Percentiles rank a stretch among this genome's conserved stretches.
Conservation (phyloP, 2,888 invertebrate species). For the Polyommatus iphigenia region DNA sequence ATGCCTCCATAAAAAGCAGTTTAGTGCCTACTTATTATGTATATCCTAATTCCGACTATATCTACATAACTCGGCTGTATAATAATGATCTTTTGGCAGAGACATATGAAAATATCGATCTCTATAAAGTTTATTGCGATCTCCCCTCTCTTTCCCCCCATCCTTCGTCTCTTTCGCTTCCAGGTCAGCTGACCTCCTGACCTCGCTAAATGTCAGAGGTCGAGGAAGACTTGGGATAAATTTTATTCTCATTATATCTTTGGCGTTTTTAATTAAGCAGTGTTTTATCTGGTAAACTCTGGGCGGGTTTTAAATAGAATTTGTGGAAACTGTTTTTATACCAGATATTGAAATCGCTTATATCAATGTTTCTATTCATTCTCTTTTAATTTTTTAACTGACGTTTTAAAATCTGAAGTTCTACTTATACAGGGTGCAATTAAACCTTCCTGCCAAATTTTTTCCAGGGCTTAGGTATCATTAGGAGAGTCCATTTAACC, state of each 20-base stretch:
- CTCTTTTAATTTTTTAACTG: background rate
- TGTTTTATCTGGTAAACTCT: slow-evolving; percentile 3
- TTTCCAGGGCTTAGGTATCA: too few relatives aligned
- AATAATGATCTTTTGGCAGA: slow-evolving; percentile 4
- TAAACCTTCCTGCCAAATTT: too few relatives aligned
- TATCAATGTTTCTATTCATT: background rate
- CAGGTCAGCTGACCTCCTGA: slow-evolving; percentile 41
- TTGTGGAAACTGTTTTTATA: background rate
- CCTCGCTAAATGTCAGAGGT: slow-evolving; percentile 43
- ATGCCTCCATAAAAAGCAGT: background rate
- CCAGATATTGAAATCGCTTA: background rate
- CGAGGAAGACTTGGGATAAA: slow-evolving; percentile 21
- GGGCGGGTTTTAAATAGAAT: slow-evolving; percentile 10
- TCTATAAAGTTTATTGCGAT: slow-evolving; percentile 34
- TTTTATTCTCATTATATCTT: slow-evolving; percentile 26
- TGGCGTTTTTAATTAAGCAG: slow-evolving; percentile 24
- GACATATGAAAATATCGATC: slow-evolving; percentile 35
- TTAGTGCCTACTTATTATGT: background rate
- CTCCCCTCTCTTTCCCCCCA: background rate
- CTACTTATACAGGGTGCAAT: too few relatives aligned
- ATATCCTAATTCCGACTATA: background rate
- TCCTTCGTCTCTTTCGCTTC: slow-evolving; percentile 27
- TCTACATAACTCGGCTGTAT: background rate
- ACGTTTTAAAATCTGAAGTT: background rate
- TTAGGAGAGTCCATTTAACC: too few relatives aligned